These are phyloP conservation scores for Calycopis cecrops DNA, from an alignment of 1,140 invertebrate genomes.

Conservation along the genomic window DNA sequence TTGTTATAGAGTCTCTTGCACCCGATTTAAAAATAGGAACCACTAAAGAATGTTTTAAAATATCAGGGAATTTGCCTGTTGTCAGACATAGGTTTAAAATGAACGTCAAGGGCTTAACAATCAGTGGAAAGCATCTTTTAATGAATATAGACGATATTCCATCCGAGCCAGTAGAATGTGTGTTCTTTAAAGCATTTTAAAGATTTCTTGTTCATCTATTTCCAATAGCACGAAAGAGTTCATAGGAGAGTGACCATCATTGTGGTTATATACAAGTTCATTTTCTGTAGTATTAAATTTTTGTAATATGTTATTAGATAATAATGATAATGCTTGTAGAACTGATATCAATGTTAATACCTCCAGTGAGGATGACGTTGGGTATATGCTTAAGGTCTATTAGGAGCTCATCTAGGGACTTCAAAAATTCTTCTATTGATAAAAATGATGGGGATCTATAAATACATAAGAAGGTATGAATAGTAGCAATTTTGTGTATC, in stretches of 20 bases:
- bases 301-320: slow-evolving; percentile 1
- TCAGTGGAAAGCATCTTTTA: slow-evolving; percentile 3
- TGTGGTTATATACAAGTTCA: not conserved
- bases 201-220: slow-evolving; percentile 8
- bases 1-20: not conserved
- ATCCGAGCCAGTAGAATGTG: slow-evolving; percentile 5
- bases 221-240: slow-evolving; percentile 14
- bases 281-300: slow-evolving; percentile 6
- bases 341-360: slow-evolving; percentile 19
- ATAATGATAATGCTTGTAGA: not conserved
- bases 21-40: slow-evolving; percentile 18
- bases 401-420: not conserved
- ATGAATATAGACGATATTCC: slow-evolving; percentile 11
- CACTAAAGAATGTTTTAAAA: slow-evolving; percentile 8
- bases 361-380: slow-evolving; percentile 5
- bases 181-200: slow-evolving; percentile 1
- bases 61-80: slow-evolving; percentile 3
- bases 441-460: slow-evolving; percentile 9
- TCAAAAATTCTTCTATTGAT: not conserved
- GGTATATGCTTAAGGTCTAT: not conserved
- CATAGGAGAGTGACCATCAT: not conserved
- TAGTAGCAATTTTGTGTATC: too few species aligned
- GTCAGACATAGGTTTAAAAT: slow-evolving; percentile 10
- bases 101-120: slow-evolving; percentile 1
- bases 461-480: too few species aligned